Conservation (phyloP, 2,888 invertebrate genomes). For the Cremastobaeus sp. region DNA sequence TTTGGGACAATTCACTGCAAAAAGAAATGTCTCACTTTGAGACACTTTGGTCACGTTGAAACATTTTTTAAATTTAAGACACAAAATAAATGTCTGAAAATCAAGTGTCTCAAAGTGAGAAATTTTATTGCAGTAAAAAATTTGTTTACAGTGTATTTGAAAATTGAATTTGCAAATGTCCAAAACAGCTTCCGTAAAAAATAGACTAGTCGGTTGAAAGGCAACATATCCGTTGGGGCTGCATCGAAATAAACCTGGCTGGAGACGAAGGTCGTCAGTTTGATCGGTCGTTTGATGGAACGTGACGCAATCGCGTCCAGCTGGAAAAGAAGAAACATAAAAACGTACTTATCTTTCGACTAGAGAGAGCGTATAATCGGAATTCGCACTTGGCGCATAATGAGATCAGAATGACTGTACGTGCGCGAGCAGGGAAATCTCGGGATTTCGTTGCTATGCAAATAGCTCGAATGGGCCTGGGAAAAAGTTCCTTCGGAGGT, state of each 20-base stretch:
- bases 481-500: constrained; percentile 62
- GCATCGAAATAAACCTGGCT: constrained; percentile 16
- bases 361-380: constrained; percentile 46
- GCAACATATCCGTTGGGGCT: too few relatives aligned
- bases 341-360: constrained; percentile 37
- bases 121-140: too few relatives aligned
- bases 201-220: too few relatives aligned
- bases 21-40: too few relatives aligned
- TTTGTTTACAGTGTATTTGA: too few relatives aligned
- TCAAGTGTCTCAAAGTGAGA: too few relatives aligned
- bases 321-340: constrained; percentile 33
- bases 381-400: constrained; percentile 28
- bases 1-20: too few relatives aligned
- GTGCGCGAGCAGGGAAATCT: constrained; percentile 39
- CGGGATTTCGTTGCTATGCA: constrained; percentile 66
- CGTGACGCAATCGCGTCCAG: constrained; percentile 21
- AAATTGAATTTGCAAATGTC: constrained; percentile 8
- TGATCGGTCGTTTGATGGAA: constrained; percentile 45
- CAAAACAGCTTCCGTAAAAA: constrained; percentile 8
- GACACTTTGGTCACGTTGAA: too few relatives aligned
- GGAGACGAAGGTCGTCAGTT: constrained; percentile 33
- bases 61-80: too few relatives aligned
- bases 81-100: too few relatives aligned
- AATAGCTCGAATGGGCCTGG: constrained; percentile 65
- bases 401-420: constrained; percentile 42